Evolutionary conservation across 2,113 vertebrate species (phyloP).

Genomic region (Lasiurus borealis): DNA sequence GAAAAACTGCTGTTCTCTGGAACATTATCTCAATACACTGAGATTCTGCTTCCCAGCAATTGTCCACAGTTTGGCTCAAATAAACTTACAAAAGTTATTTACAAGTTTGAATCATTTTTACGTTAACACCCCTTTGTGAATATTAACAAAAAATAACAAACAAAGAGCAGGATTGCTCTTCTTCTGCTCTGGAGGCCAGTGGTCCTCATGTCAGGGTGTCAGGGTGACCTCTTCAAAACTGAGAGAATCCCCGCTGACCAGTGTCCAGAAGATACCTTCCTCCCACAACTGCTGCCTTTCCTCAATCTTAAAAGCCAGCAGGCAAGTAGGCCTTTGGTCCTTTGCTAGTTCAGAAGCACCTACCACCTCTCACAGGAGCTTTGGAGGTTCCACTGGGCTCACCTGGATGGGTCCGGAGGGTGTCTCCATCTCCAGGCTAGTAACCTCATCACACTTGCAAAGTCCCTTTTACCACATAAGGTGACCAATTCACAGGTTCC

Average conservation of each 20-base stretch:
- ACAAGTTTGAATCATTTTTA: too few species aligned
- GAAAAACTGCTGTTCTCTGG: too few species aligned
- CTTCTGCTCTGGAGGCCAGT: neutral
- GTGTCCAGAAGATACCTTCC: neutral
- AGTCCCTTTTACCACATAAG: neutral
- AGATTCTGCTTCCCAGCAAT: too few species aligned
- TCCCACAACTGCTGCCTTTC: neutral
- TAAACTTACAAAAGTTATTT: too few species aligned
- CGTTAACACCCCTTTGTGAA: too few species aligned
- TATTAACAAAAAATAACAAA: too few species aligned
- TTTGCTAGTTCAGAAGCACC: neutral
- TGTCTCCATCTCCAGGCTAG: too few species aligned
- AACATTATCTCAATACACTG: too few species aligned
- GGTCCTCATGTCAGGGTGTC: neutral
- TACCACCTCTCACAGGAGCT: rapidly evolving
- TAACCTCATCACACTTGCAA: neutral
- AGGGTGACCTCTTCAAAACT: neutral
- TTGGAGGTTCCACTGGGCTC: rapidly evolving
- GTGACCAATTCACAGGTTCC: neutral
- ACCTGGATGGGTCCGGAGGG: neutral
- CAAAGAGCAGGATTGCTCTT: too few species aligned
- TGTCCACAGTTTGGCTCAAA: too few species aligned
- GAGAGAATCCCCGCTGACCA: neutral
- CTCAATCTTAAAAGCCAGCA: rapidly evolving
- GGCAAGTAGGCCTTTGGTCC: rapidly evolving